Evolutionary conservation across 2,113 vertebrate genomes (phyloP).

Genomic region (Catharus fuscescens): DNA sequence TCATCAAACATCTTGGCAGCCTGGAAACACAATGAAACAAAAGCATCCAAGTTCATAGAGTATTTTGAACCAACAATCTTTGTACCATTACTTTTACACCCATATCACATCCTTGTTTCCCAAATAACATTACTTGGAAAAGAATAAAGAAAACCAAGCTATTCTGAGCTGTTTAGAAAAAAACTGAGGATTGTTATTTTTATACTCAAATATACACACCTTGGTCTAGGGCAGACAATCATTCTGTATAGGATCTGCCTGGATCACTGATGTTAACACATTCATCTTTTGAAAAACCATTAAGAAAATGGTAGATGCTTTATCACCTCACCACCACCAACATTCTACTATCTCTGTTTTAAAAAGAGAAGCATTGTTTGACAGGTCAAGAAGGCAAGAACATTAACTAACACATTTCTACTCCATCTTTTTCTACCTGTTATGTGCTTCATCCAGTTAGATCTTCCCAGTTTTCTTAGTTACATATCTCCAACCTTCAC

Average conservation of each 20-base stretch:
- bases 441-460: not conserved
- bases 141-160: not conserved
- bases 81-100: not conserved
- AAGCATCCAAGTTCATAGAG: not conserved
- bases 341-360: not conserved
- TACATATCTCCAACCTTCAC: not conserved
- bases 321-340: not conserved
- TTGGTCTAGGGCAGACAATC: not conserved
- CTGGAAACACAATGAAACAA: constrained; percentile 69
- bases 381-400: not conserved
- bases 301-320: not conserved
- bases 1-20: constrained; percentile 95
- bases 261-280: not conserved
- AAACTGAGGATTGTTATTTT: not conserved
- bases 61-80: not conserved
- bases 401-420: not conserved
- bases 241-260: not conserved
- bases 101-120: not conserved
- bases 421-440: not conserved
- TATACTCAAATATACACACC: not conserved
- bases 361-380: not conserved
- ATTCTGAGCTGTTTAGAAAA: not conserved
- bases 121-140: not conserved
- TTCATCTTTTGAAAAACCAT: not conserved
- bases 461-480: not conserved